These are phyloP conservation scores for Nymphalis c-album DNA, from an alignment of 2,888 invertebrate species.

Conservation along the genomic window DNA sequence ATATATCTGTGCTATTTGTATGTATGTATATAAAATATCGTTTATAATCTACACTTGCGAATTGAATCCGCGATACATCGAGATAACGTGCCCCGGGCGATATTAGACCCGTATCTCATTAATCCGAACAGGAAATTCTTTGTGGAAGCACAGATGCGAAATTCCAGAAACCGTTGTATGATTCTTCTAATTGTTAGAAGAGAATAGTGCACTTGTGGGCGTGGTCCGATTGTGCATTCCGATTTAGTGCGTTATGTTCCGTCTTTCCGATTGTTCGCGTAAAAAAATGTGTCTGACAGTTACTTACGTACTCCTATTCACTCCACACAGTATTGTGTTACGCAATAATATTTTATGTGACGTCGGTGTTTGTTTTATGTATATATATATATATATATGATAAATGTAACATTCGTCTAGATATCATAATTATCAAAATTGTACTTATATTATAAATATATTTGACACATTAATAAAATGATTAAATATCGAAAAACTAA, in stretches of 20 bases:
- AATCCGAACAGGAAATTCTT: conserved; percentile 79
- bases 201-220: conserved; percentile 68
- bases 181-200: conserved; percentile 48
- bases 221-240: conserved; percentile 66
- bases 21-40: conserved; percentile 31
- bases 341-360: conserved; percentile 13
- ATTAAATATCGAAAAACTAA: too few species aligned
- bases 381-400: too few species aligned
- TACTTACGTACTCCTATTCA: conserved; percentile 34
- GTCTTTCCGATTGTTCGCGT: conserved; percentile 51
- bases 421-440: too few species aligned
- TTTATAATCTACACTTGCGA: conserved; percentile 58
- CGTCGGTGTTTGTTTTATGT: neutral
- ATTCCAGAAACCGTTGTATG: conserved; percentile 62
- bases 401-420: too few species aligned
- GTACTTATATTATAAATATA: too few species aligned
- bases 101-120: conserved; percentile 70
- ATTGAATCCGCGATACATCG: conserved; percentile 51
- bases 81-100: conserved; percentile 68
- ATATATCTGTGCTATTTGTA: too few species aligned
- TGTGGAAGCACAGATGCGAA: conserved; percentile 77
- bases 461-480: too few species aligned
- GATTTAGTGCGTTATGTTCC: conserved; percentile 50
- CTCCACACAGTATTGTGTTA: conserved; percentile 19
- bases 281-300: conserved; percentile 43